Conservation (phyloP, 2,888 invertebrate genomes). For the Chrysomela aeneicollis region DNA sequence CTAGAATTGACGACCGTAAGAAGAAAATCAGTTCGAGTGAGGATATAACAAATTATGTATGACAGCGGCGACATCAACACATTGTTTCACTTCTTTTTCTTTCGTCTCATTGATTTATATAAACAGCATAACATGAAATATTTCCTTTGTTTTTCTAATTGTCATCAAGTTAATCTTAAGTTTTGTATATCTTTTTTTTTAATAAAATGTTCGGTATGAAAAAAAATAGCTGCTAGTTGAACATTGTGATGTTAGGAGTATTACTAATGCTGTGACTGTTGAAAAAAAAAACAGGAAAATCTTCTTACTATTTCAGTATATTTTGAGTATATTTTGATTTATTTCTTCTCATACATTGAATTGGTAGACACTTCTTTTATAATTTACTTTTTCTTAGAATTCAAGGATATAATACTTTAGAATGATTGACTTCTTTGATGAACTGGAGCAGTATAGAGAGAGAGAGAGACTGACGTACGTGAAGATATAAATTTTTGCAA, state of each 20-base stretch:
- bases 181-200: neutral
- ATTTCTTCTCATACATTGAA: slow-evolving; percentile 1
- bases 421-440: slow-evolving; percentile 8
- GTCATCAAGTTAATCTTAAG: no score
- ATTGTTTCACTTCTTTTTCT: neutral
- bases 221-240: slow-evolving; percentile 1
- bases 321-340: slow-evolving; percentile 4
- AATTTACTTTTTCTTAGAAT: neutral
- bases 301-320: slow-evolving; percentile 4
- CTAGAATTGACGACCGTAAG: slow-evolving; percentile 2
- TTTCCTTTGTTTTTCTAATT: no score
- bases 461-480: neutral
- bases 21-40: neutral
- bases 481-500: slow-evolving; percentile 6
- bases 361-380: slow-evolving; percentile 4
- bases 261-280: no score
- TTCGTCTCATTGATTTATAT: slow-evolving; percentile 8
- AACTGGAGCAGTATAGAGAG: neutral
- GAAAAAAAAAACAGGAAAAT: no score
- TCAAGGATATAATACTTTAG: slow-evolving; percentile 2
- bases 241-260: slow-evolving; percentile 1
- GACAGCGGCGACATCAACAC: neutral
- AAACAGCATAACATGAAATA: no score
- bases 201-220: neutral
- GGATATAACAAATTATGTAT: neutral